phyloP scores from a whole-genome alignment of 2,888 invertebrate species.

The Sepioteuthis lessoniana region DNA sequence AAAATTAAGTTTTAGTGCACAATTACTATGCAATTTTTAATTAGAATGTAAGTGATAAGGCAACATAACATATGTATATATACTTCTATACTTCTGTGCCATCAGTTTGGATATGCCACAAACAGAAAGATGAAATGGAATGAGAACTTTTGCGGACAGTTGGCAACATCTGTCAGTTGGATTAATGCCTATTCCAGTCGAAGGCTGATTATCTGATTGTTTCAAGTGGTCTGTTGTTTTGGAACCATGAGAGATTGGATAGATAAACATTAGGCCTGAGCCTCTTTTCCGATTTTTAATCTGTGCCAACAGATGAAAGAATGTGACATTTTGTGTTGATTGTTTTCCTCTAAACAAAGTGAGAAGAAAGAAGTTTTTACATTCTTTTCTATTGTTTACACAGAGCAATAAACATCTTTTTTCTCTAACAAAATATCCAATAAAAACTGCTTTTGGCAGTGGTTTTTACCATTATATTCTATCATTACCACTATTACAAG shows the following conservation, averaged over 20 bases:
- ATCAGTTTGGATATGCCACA: neutral
- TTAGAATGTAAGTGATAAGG: neutral
- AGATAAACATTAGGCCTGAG: neutral
- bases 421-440: neutral
- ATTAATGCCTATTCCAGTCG: neutral
- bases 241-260: neutral
- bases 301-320: neutral
- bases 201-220: constrained; percentile 16
- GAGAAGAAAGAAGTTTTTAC: neutral
- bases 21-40: constrained; percentile 4
- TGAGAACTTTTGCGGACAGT: neutral
- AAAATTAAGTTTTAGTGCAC: neutral
- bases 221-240: constrained; percentile 6
- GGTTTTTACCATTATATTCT: too few relatives aligned
- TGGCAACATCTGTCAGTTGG: neutral
- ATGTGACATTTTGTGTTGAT: neutral
- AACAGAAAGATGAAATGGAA: neutral
- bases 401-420: neutral
- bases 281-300: neutral
- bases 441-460: neutral
- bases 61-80: neutral
- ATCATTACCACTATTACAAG: too few relatives aligned
- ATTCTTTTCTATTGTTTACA: neutral
- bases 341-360: neutral
- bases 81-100: neutral